Evolutionary conservation across 2,888 invertebrate species (phyloP), one percentile per base, ranked within the genome.

Genomic region (Drosophila affinis): DNA sequence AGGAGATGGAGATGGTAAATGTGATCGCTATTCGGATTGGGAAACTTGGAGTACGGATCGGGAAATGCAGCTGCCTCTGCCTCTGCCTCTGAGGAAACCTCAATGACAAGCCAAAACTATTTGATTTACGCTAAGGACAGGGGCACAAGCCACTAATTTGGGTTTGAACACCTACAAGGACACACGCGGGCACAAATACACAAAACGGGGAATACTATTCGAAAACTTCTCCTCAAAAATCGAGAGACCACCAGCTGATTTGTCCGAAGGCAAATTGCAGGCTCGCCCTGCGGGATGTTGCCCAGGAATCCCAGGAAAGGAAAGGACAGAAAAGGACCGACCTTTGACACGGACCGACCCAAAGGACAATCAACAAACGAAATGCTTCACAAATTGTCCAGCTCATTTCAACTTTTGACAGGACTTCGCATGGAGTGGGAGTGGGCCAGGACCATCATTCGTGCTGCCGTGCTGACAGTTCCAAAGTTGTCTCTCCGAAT

Each of bases 71-170:
- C 68, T 75, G 84, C 78, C 69, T 53, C 61, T 21, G 18, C 79
- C 68, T 73, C 68, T 75, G 81, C 5, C 24, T 3, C 24, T 24
- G 72, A 71, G 60, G 63, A 62, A 68, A 76, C 72, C 78, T 61
- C 63, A 84, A 74, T 76, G 79, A 78, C 77, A 77, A 70, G 59
- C 59, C 73, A 72, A 74, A 87, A 77, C 81, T 77, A 75, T 84
- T 87, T 74, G 75, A 80, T 80, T 71, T 71, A 74, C 72, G n/a
- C 53, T 46, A 53, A 34, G 18, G 24, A 53, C 51, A 67, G 29
- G 51, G 72, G 60, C 62, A 75, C 72, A 76, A 81, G 82, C 77
- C 82, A 85, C 87, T 77, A 85, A 83, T 87, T 83, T 87, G 87
- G 58, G 75, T 73, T 39, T 77, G 82, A 83, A 77, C 83, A 85